Evolutionary conservation across 2,888 invertebrate species (phyloP).

Genomic region (Acanthosepion esculentum): DNA sequence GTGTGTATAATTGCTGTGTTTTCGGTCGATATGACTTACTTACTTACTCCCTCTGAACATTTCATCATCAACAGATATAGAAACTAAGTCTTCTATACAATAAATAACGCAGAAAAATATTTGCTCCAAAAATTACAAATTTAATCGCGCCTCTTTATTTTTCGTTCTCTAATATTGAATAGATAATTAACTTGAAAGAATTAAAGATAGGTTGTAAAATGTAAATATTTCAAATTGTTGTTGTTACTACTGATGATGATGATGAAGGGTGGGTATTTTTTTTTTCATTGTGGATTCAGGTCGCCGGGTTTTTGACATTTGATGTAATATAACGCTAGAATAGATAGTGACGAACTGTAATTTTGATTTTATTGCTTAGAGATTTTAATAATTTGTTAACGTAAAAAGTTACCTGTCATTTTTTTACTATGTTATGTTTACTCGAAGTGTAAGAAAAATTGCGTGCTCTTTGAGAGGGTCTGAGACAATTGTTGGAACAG

Average conservation of each 20-base stretch:
- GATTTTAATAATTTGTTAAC: neutral
- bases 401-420: neutral
- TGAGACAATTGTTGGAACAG: constrained; percentile 41
- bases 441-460: neutral
- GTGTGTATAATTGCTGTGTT: constrained; percentile 48
- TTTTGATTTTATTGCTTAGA: neutral
- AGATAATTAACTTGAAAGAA: neutral
- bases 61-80: neutral
- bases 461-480: neutral
- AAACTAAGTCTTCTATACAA: neutral
- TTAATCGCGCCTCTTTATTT: too few relatives aligned
- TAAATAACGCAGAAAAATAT: too few relatives aligned
- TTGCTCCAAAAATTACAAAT: too few relatives aligned
- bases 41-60: constrained; percentile 10
- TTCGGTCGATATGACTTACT: constrained; percentile 47
- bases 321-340: neutral
- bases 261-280: neutral
- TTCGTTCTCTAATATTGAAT: neutral
- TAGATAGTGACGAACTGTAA: neutral
- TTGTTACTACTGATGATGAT: neutral
- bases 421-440: neutral
- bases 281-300: neutral
- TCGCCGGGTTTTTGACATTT: constrained; percentile 25
- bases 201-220: neutral
- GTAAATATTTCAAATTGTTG: neutral